Conservation (phyloP, 2,797 vertebrate species). For the Gambelia wislizenii region DNA sequence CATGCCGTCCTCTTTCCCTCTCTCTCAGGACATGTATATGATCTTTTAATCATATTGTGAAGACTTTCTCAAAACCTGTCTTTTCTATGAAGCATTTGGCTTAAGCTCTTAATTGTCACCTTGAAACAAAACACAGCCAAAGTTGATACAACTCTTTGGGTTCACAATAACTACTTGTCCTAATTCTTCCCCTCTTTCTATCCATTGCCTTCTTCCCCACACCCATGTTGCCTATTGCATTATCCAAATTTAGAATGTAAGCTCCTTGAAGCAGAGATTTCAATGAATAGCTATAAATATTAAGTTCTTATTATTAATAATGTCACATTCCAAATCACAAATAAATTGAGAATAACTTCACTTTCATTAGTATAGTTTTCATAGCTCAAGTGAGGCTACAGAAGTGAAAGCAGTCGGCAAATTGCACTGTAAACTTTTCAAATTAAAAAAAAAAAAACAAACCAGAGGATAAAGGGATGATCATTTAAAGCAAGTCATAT, state of each 20-base stretch:
- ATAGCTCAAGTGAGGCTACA: not conserved
- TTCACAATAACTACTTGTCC: not conserved
- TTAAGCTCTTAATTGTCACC: not conserved
- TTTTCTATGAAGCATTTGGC: not conserved
- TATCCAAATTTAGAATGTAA: too few relatives aligned
- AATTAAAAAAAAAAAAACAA: not conserved
- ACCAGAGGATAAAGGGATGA: fast-evolving
- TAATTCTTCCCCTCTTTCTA: not conserved
- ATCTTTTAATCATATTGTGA: not conserved
- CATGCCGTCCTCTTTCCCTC: not conserved
- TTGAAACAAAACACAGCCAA: not conserved
- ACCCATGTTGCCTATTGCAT: not conserved
- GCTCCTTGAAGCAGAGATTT: too few relatives aligned
- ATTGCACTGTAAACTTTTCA: constrained; percentile 5
- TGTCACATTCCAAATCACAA: not conserved
- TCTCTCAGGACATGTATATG: not conserved
- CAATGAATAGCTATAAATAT: not conserved
- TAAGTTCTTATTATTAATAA: not conserved
- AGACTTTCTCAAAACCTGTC: not conserved
- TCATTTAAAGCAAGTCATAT: not conserved
- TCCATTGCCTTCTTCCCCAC: not conserved
- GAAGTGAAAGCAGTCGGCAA: not conserved
- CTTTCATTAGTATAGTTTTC: too few relatives aligned
- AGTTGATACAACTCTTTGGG: not conserved
- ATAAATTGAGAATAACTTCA: not conserved